These are phyloP conservation scores for Hippoglossus hippoglossus DNA, from an alignment of 2,797 vertebrate species.

Conservation along the genomic window DNA sequence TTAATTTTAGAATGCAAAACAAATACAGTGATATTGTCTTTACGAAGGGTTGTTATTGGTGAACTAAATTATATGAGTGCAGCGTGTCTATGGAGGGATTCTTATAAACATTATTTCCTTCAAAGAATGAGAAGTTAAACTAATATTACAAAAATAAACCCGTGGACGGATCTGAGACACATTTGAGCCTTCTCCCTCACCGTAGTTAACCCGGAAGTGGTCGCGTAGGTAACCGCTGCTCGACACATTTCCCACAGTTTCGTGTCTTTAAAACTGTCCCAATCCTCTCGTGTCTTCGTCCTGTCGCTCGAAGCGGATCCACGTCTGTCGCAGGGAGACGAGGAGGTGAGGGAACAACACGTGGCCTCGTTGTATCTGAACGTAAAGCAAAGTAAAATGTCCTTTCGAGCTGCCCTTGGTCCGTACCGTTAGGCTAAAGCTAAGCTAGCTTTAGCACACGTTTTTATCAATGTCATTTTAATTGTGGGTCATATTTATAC, in stretches of 20 bases:
- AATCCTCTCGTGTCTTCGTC: background rate
- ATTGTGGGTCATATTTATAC: background rate
- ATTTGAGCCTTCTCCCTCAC: constrained; percentile 30
- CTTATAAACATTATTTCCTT: background rate
- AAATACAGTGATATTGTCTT: too few species aligned
- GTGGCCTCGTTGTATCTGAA: background rate
- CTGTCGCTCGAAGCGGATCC: background rate
- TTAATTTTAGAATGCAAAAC: too few species aligned
- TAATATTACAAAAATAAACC: background rate
- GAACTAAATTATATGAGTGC: too few species aligned
- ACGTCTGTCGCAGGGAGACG: background rate
- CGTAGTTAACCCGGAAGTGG: constrained; percentile 56
- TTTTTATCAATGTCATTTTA: background rate
- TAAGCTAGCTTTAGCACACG: constrained; percentile 21
- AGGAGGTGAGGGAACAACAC: background rate
- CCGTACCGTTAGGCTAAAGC: background rate
- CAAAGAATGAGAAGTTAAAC: background rate
- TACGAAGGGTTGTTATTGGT: too few species aligned
- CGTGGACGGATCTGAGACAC: accelerated
- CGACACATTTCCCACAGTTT: background rate
- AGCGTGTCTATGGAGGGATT: too few species aligned
- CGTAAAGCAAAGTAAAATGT: background rate
- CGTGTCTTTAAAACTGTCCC: background rate
- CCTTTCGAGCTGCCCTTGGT: constrained; percentile 33
- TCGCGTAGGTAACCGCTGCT: accelerated